phyloP scores from a whole-genome alignment of 2,113 vertebrate genomes.

The Benitochromis conjunctus region DNA sequence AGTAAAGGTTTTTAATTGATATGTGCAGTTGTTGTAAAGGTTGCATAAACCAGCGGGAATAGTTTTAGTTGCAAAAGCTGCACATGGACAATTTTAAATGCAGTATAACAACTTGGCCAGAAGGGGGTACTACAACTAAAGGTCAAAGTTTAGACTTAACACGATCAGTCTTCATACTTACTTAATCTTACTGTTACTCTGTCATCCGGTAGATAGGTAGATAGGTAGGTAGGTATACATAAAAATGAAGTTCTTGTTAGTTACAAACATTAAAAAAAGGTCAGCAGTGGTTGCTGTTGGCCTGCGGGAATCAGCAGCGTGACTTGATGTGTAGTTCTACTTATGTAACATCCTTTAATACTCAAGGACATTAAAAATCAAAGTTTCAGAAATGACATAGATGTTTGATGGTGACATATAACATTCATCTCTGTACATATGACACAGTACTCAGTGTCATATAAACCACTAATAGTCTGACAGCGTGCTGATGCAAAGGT shows the following conservation, averaged over 20 bases:
- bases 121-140: conserved; percentile 45
- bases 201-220: background rate
- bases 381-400: background rate
- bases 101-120: conserved; percentile 22
- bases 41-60: background rate
- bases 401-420: background rate
- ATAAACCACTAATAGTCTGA: background rate
- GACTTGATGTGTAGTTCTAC: background rate
- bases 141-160: conserved; percentile 17
- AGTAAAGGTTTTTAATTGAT: background rate
- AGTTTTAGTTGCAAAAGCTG: background rate
- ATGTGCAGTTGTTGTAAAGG: background rate
- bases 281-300: background rate
- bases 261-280: background rate
- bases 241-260: background rate
- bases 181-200: background rate
- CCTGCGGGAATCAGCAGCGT: background rate
- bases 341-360: background rate
- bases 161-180: background rate
- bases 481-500: background rate
- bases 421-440: background rate
- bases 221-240: background rate
- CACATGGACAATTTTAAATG: background rate
- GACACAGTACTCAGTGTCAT: background rate
- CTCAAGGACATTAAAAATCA: background rate